Conservation (phyloP, 1,140 invertebrate genomes). For the Battus philenor region DNA sequence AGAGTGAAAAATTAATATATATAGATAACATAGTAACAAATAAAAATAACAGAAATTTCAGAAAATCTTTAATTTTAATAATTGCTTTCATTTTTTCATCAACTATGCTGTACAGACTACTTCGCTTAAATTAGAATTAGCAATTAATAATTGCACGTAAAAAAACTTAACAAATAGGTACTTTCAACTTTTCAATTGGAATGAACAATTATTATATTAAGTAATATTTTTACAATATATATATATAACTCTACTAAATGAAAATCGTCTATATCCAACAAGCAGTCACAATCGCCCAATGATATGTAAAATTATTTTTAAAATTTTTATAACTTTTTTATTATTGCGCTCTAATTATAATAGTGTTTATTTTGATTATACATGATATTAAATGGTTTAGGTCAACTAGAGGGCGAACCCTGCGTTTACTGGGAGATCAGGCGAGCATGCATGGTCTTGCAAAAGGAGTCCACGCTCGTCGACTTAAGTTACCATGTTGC, state of each 20-base stretch:
- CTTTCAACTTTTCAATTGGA: constrained; percentile 73
- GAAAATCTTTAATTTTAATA: constrained; percentile 74
- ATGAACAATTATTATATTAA: constrained; percentile 72
- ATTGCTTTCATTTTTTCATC: constrained; percentile 72
- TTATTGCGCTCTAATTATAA: constrained; percentile 73
- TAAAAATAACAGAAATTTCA: constrained; percentile 60
- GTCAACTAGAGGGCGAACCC: constrained; percentile 3
- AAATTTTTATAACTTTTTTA: constrained; percentile 45
- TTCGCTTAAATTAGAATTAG: constrained; percentile 74
- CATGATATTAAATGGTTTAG: no score
- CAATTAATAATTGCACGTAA: constrained; percentile 76
- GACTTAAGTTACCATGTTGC: constrained; percentile 55
- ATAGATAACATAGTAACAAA: constrained; percentile 16
- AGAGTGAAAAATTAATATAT: no score
- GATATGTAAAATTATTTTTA: constrained; percentile 75
- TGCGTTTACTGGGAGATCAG: constrained; percentile 7
- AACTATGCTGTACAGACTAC: constrained; percentile 75
- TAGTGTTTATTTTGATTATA: no score
- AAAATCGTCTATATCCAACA: constrained; percentile 66
- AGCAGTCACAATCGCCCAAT: constrained; percentile 76
- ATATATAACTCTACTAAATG: constrained; percentile 64
- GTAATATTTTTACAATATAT: constrained; percentile 59
- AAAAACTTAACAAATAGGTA: constrained; percentile 75
- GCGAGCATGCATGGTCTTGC: constrained; percentile 12
- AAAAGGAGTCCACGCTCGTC: constrained; percentile 3